phyloP scores from a whole-genome alignment of 2,113 vertebrate species.

The Delphinus delphis region DNA sequence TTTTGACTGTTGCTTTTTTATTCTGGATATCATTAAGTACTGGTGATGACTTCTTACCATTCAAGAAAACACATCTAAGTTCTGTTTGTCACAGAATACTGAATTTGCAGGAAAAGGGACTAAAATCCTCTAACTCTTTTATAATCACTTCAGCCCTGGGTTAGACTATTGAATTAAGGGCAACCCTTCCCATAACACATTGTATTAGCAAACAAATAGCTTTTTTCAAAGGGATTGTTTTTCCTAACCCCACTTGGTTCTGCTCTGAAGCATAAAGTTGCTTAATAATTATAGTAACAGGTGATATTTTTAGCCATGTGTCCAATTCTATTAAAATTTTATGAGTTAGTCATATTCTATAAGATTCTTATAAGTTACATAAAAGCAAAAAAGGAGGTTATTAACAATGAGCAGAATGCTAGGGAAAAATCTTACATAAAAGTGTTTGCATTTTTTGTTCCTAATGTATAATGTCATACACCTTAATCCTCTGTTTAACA shows the following conservation, averaged over 20 bases:
- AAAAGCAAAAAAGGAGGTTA: constrained; percentile 7
- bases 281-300: constrained; percentile 39
- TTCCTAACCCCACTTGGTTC: neutral
- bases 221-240: constrained; percentile 32
- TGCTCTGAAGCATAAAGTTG: constrained; percentile 37
- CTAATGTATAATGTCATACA: neutral
- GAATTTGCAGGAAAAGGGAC: neutral
- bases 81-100: neutral
- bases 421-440: constrained; percentile 22
- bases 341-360: constrained; percentile 52
- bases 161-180: neutral
- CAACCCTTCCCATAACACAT: neutral
- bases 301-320: constrained; percentile 47
- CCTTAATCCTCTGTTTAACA: neutral
- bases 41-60: neutral
- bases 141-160: neutral
- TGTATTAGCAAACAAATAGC: constrained; percentile 35
- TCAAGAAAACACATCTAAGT: neutral
- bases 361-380: constrained; percentile 44
- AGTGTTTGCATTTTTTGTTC: neutral
- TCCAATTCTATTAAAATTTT: constrained; percentile 48
- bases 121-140: neutral
- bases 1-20: neutral
- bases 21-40: constrained; percentile 1
- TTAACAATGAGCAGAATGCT: neutral